Percentiles rank a stretch among this genome's conserved stretches.
Evolutionary conservation across 2,797 vertebrate species (phyloP).

Genomic region (Chrysocyon brachyurus): DNA sequence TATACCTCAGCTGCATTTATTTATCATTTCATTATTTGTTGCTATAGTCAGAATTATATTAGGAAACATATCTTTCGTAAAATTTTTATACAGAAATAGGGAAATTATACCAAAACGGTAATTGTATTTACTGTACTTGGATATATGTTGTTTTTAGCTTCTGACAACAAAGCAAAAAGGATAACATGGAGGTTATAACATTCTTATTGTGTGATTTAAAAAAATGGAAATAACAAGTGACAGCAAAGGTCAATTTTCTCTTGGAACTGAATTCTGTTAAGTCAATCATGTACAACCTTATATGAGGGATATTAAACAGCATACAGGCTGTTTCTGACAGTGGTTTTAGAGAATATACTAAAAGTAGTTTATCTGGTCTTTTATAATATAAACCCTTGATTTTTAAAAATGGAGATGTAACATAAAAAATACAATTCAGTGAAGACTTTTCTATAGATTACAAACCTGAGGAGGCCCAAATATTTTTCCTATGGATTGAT

Average conservation of each 20-base stretch:
- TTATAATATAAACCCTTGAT: slow-evolving; percentile 31
- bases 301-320: neutral
- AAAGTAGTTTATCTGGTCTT: neutral
- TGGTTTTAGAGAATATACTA: neutral
- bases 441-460: neutral
- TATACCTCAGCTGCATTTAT: neutral
- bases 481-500: neutral
- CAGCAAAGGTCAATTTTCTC: slow-evolving; percentile 23
- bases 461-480: neutral
- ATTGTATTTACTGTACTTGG: neutral
- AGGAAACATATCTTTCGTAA: slow-evolving; percentile 59
- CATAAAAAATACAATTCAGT: neutral
- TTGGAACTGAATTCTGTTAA: neutral
- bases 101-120: slow-evolving; percentile 45
- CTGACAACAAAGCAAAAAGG: slow-evolving; percentile 59
- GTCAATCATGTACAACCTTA: neutral
- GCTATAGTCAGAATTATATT: slow-evolving; percentile 36
- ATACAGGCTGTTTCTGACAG: neutral
- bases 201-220: slow-evolving; percentile 50
- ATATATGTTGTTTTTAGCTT: slow-evolving; percentile 53
- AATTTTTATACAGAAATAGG: slow-evolving; percentile 66
- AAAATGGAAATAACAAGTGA: slow-evolving; percentile 47
- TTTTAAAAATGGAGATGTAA: neutral
- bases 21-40: slow-evolving; percentile 60
- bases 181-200: slow-evolving; percentile 28